Base-by-base conservation (phyloP, 2,888 invertebrate species). In the Epinotia bilunana region DNA sequence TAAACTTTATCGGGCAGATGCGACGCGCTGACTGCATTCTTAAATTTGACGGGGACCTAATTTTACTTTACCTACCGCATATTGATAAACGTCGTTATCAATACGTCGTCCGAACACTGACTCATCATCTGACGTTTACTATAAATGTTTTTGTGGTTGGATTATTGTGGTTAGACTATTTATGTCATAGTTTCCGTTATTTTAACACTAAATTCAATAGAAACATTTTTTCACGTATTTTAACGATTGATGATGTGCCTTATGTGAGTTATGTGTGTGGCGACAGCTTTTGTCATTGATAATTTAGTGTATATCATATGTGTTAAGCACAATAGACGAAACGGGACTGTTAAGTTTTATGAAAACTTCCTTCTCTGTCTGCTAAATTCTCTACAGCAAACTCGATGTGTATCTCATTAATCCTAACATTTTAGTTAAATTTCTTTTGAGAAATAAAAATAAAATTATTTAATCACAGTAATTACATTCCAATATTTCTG, bases 11-110 rank as follows among this genome's bases (percentile, higher is more conserved):
- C 57, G n/a, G 39, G 12, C 20, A 39, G 67, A 57, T 20, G 57
- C 67, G 57, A 55, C 43, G 20, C 39, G 13, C 55, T 67, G 46
- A 20, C 53, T 55, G n/a, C 53, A 43, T 62, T 13, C 16, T 53
- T 39, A 53, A 39, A 23, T 53, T 28, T 28, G 28, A 53, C 6
- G 33, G n/a, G 12, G 18, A 65, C 18, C 33, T 65, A 65, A 65
- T 65, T 53, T 53, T 65, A 65, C 20, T 28, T 33, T 33, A 65
- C 28, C 3, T 33, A 65, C 28, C 3, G 4, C 12, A 33, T 65
- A 65, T 65, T 65, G 53, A 28, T 33, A 65, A 65, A 49, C 16
- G 49, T n/a, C 46, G 18, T 65, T 65, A 65, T 65, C 65, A 65
- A 53, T n/a, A 28, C 9, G 28, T 55, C 49, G 6, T 6, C 5